These are phyloP conservation scores for Pelodytes ibericus DNA, from an alignment of 2,797 vertebrate genomes.

Conservation along the genomic window DNA sequence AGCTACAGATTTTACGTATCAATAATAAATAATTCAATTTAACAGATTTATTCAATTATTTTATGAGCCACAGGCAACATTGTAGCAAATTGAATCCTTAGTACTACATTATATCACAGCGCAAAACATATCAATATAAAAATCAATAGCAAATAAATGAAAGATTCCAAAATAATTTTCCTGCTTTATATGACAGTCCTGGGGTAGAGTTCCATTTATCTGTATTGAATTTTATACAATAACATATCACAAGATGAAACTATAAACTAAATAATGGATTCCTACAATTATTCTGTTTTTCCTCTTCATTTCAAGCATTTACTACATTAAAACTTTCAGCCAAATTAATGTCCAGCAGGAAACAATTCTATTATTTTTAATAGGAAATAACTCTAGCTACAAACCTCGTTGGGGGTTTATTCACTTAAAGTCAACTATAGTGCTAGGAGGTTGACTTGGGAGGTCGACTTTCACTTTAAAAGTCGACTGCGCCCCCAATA, in stretches of 20 bases:
- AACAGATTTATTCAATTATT: conserved; percentile 9
- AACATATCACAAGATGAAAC: not conserved
- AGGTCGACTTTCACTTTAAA: no score
- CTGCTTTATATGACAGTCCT: not conserved
- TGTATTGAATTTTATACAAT: not conserved
- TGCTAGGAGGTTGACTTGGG: no score
- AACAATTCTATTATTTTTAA: no score
- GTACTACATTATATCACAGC: not conserved
- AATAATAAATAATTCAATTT: conserved; percentile 3
- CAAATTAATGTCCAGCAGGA: no score
- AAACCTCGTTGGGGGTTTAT: no score
- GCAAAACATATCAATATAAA: conserved; percentile 3
- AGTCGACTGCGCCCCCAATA: no score
- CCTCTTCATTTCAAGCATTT: no score
- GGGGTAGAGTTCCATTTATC: not conserved
- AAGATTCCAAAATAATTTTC: not conserved
- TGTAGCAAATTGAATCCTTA: conserved; percentile 5
- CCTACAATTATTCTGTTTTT: no score
- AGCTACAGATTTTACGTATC: not conserved
- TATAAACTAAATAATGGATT: not conserved
- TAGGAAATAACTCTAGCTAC: no score
- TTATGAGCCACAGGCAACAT: conserved; percentile 1
- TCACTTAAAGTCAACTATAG: no score
- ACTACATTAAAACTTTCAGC: no score
- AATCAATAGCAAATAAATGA: conserved; percentile 10